Conservation (phyloP, 2,113 vertebrate species). For the Xenotilapia caudafasciata region DNA sequence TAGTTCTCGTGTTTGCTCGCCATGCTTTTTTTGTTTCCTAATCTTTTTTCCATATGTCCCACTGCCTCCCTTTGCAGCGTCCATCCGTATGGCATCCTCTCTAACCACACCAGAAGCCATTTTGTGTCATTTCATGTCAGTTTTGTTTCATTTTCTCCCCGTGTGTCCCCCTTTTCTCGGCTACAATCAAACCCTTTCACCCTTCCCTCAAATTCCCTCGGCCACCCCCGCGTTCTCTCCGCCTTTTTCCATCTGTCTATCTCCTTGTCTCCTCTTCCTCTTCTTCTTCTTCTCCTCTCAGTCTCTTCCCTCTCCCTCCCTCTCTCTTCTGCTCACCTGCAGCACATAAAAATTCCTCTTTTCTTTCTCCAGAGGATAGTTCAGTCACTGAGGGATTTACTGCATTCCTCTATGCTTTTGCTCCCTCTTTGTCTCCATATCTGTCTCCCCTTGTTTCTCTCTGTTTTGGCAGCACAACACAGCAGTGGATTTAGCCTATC, state of each 20-base stretch:
- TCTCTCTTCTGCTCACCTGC: constrained; percentile 73
- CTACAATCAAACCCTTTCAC: constrained; percentile 58
- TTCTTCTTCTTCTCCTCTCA: constrained; percentile 10
- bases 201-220: constrained; percentile 56
- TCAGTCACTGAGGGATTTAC: constrained; percentile 73
- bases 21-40: constrained; percentile 2
- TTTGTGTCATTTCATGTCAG: constrained; percentile 46
- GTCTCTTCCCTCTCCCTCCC: constrained; percentile 43
- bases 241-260: constrained; percentile 61
- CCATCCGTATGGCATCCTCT: constrained; percentile 14
- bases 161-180: constrained; percentile 30
- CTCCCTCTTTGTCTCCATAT: constrained; percentile 48
- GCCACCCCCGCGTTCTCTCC: constrained; percentile 55
- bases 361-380: constrained; percentile 74
- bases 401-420: constrained; percentile 71
- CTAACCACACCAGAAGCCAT: not conserved
- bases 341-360: constrained; percentile 82
- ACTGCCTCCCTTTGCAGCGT: not conserved
- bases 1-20: constrained; percentile 5
- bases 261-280: constrained; percentile 25
- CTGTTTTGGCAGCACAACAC: constrained; percentile 50
- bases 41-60: constrained; percentile 43
- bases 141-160: constrained; percentile 50
- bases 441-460: constrained; percentile 31
- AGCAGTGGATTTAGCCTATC: constrained; percentile 25